phyloP scores from a whole-genome alignment of 2,797 vertebrate genomes.

The Sibirionetta formosa region DNA sequence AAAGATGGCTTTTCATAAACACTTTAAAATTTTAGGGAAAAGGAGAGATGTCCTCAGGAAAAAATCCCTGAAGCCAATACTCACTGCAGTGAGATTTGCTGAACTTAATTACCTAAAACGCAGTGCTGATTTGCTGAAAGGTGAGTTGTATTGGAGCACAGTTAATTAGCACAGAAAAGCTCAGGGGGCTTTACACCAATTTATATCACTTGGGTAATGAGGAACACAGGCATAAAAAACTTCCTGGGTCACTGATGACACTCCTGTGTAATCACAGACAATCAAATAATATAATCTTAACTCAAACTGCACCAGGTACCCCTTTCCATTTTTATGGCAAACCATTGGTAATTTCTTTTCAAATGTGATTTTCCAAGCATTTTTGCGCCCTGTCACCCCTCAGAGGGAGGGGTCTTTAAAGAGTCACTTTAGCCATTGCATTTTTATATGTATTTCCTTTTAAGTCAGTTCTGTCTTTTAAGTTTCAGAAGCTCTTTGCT shows the following conservation, averaged over 20 bases:
- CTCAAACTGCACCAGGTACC: background rate
- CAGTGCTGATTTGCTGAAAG: background rate
- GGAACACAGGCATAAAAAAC: slow-evolving; percentile 1
- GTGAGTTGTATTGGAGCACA: background rate
- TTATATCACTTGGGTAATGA: slow-evolving; percentile 30
- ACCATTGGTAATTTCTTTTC: background rate
- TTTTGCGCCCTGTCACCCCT: background rate
- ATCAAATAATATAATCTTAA: background rate
- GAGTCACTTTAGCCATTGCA: background rate
- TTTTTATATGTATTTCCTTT: background rate
- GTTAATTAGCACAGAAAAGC: slow-evolving; percentile 50
- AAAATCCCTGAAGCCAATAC: background rate
- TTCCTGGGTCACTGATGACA: background rate
- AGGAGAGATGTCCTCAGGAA: background rate
- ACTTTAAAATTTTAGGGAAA: background rate
- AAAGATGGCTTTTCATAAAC: background rate
- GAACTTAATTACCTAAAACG: slow-evolving; percentile 44
- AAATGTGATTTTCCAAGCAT: background rate
- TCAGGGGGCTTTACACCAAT: slow-evolving; percentile 28
- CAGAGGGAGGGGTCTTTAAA: background rate
- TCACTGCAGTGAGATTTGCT: background rate
- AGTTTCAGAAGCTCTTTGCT: slow-evolving; percentile 4
- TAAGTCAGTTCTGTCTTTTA: slow-evolving; percentile 7
- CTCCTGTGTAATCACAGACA: background rate
- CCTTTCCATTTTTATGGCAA: background rate